Conservation (phyloP, 92 coral and sea anemone species). For the Zoanthus sansibaricus region DNA sequence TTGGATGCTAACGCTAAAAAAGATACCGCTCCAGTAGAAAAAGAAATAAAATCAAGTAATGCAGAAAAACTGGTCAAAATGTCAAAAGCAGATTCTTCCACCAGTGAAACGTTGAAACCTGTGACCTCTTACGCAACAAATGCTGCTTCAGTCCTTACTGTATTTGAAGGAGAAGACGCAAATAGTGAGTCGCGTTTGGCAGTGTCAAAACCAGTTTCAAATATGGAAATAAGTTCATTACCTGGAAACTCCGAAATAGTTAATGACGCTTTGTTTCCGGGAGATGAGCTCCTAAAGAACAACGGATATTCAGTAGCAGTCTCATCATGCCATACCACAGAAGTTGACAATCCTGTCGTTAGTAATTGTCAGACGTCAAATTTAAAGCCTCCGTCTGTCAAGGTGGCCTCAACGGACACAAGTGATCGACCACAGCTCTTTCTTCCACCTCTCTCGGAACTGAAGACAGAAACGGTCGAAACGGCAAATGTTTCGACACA, state of each 20-base stretch:
- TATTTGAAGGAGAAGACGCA: not conserved
- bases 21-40: not conserved
- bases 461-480: slow-evolving; percentile 21
- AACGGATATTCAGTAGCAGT: not conserved
- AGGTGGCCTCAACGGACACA: slow-evolving; percentile 38
- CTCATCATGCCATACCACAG: not conserved
- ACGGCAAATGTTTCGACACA: slow-evolving; percentile 33
- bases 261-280: not conserved
- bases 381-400: not conserved
- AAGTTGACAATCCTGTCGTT: not conserved
- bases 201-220: not conserved
- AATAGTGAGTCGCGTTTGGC: not conserved
- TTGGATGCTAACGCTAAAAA: not conserved
- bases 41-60: not conserved
- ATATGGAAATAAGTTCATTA: not conserved
- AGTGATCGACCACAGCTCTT: slow-evolving; percentile 13
- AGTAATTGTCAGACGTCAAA: not conserved
- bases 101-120: not conserved
- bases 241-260: not conserved
- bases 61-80: not conserved
- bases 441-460: not conserved
- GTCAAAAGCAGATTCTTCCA: not conserved
- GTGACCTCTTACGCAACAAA: not conserved
- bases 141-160: not conserved
- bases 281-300: not conserved